Evolutionary conservation across 2,113 vertebrate genomes (phyloP), one percentile per base, ranked within the genome.

Genomic region (Psittacula cyanocephala): DNA sequence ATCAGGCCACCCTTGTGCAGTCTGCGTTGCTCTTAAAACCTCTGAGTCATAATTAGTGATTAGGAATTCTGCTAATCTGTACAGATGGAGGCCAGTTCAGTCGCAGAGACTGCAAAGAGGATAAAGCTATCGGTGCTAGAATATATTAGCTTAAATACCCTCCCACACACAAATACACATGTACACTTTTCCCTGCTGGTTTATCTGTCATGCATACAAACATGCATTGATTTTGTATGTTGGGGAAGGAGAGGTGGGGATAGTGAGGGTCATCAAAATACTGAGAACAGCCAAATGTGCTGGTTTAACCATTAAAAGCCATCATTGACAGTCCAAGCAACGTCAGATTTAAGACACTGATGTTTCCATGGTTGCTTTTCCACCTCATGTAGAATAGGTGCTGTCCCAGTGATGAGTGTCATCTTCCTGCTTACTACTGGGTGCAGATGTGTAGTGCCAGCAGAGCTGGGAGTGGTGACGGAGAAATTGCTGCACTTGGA

Each of bases 1-100:
- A 93, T 86, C 96, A 96, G 92, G 95, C 88, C 94, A 95, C 65
- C 79, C 77, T 91, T 47, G 43, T 78, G 41, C 78, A 80, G 85
- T 88, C 87, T 87, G 81, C 53, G 20, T 94, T 65, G 84, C 77
- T 89, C 86, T 92, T 95, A 92, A 95, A 95, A 93, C 89, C 88
- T 92, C 92, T 37, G 82, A 91, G 88, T 97, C 92, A 94, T 97
- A 97, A 97, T 96, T 97, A 91, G 95, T 93, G 95, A 95, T 96
- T 94, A 95, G 95, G 49, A 85, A 84, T 94, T 96, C 95, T 62
- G 9, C 93, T 97, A 95, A 97, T 97, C 93, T 91, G 82, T 96
- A 55, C 97, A 97, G 96, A 96, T 97, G 97, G 96, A 89, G 86
- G 74, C 65, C 52, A 47, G 80, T 93, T 95, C 86, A 70, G 94